These are phyloP conservation scores for Helobdella robusta DNA, from an alignment of 2,888 invertebrate genomes.

Conservation along the genomic window DNA sequence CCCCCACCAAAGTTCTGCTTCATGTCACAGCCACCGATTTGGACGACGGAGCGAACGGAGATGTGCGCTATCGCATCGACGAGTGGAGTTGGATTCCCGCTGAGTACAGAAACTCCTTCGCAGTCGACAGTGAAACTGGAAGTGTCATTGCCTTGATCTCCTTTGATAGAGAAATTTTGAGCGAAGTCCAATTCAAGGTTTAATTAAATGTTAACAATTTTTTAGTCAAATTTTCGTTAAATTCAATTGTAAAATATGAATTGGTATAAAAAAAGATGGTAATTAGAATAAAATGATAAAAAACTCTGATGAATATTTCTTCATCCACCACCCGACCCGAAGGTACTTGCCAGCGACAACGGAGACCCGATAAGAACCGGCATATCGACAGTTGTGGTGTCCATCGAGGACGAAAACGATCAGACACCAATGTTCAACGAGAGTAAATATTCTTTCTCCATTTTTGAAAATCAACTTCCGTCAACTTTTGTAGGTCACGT, in stretches of 20 bases:
- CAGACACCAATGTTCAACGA: conserved; percentile 30
- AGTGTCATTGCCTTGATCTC: conserved; percentile 22
- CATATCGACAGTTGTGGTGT: conserved; percentile 27
- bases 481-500: conserved; percentile 32
- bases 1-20: conserved; percentile 18
- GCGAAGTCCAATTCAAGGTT: conserved; percentile 24
- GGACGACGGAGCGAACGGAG: conserved; percentile 29
- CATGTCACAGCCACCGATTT: conserved; percentile 30
- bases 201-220: not conserved
- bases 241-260: not conserved
- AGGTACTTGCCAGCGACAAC: conserved; percentile 31
- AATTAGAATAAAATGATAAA: not conserved
- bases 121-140: conserved; percentile 26
- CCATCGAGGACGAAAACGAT: conserved; percentile 33
- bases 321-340: not conserved
- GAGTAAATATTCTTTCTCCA: conserved; percentile 29
- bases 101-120: conserved; percentile 7
- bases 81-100: not conserved
- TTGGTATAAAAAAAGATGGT: not conserved
- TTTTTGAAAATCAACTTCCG: conserved; percentile 32
- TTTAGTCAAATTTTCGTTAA: not conserved
- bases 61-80: conserved; percentile 27
- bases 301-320: not conserved
- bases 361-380: conserved; percentile 29
- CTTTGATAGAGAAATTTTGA: conserved; percentile 30